Base-by-base conservation (phyloP, 2,113 vertebrate species). In the Pardalotus punctatus region DNA sequence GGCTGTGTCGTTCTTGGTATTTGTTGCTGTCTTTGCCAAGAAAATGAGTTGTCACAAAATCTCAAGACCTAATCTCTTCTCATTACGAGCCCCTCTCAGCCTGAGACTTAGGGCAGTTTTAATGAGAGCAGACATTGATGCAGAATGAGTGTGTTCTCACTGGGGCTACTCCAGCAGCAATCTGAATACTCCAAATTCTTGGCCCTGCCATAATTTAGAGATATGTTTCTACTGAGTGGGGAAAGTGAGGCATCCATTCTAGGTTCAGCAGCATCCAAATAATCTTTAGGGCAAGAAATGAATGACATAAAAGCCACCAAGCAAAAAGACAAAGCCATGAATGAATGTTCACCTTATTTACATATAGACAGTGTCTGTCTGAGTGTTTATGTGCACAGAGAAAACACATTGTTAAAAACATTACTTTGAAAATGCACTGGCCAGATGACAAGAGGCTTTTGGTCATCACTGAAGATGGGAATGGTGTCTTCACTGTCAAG, bases 11-110 rank as follows among this genome's bases (percentile, higher is more conserved):
- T 66, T 95, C 71, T 83, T 58, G 42, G 33, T 73, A 92, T 95
- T 94, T 73, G 29, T 90, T 94, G 62, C 86, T 79, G 83, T 83
- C 92, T 90, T 88, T 93, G 94, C 73, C 61, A 94, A 77, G 88
- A 96, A 89, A 97, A 94, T 35, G n/a, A 80, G 24, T 81, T 96
- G 92, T 88, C 90, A 66, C 61, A 84, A 77, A 89, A 96, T 70
- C 78, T 92, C 40, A 40, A 71, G 66, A 77, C 57, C 61, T 89
- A 81, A 48, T 94, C 61, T 92, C 64, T 89, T 91, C 53, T 89
- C 38, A 77, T 94, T 94, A 95, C 48, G 29, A 57, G 14, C 7
- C 84, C 20, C 72, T 86, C 61, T 84, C 69, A 88, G 56, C 23
- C 65, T 20, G 42, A 76, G 62, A 54, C 24, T 62, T 70, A 42